Evolutionary conservation across 2,113 vertebrate species (phyloP).

Genomic region (Agapornis roseicollis): DNA sequence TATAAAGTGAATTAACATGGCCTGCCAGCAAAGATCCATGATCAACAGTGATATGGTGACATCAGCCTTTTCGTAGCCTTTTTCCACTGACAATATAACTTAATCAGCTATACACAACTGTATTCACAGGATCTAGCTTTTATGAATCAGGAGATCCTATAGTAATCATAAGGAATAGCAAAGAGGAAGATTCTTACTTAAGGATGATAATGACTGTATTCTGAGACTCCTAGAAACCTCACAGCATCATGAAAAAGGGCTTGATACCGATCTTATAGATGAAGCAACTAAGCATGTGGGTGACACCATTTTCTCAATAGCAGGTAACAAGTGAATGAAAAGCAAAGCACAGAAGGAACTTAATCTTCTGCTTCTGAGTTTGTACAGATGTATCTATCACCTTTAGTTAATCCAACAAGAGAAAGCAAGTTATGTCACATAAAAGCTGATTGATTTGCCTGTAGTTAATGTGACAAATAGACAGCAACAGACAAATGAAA

Average conservation of each 20-base stretch:
- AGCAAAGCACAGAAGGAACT: neutral
- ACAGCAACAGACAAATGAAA: neutral
- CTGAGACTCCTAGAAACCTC: neutral
- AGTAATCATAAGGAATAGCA: neutral
- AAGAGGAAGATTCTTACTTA: neutral
- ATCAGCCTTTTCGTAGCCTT: neutral
- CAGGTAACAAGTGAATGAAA: neutral
- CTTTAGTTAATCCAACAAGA: neutral
- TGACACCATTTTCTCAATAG: neutral
- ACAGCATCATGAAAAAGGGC: neutral
- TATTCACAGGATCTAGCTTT: neutral
- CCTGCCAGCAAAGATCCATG: neutral
- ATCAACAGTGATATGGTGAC: neutral
- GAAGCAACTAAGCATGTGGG: neutral
- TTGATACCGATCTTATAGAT: neutral
- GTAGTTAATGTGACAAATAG: neutral
- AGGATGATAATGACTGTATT: neutral
- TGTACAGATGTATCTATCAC: neutral
- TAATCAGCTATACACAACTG: neutral
- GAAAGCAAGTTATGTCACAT: neutral
- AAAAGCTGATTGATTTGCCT: constrained; percentile 2
- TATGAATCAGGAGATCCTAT: neutral
- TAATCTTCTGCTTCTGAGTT: neutral
- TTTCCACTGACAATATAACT: neutral
- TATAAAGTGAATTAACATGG: neutral